Evolutionary conservation across 2,113 vertebrate genomes (phyloP), one percentile per base, ranked within the genome.

Genomic region (Leucopsar rothschildi): DNA sequence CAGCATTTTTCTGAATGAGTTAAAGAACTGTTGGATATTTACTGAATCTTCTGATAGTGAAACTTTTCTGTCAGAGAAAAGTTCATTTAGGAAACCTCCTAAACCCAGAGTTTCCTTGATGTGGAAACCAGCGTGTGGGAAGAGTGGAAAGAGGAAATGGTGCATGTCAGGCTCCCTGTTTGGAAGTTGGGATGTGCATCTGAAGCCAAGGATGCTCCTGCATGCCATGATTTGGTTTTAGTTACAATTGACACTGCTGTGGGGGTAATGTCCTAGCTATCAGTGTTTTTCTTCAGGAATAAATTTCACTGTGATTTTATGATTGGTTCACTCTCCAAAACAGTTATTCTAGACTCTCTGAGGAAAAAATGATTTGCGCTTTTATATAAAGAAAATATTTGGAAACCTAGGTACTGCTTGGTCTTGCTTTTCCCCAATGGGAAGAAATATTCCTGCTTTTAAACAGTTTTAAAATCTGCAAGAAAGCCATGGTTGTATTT

Each of bases 381-480:
- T 92, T 81, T 84, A 73, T 84, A 86, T 56, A 82, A 97, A 77
- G 77, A 78, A 90, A 90, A 88, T 70, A 71, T 81, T 93, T 93
- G 29, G 84, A 94, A 92, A 49, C 20, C 20, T 40, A 33, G 45
- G 28, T 86, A 29, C 25, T 29, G 57, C 23, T 93, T 70, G 23
- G 79, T 57, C 69, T 95, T 89, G 16, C 44, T 92, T 96, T 94
- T 86, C 76, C 79, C 55, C 49, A 75, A 56, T 37, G 20, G 60
- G 69, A 82, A 82, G 75, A 92, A 88, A 75, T 84, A 78, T 77
- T 84, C 47, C 70, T 90, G 33, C n/a, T 92, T 92, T 91, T 76
- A 84, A 94, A 78, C 29, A 72, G 63, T 76, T 91, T 83, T 83
- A 88, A 76, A 50, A 79, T 57, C 61, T 84, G 65, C 56, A 63